Percentiles rank a stretch among this genome's conserved stretches.
These are phyloP conservation scores for Chascanopsetta lugubris DNA, from an alignment of 2,113 vertebrate genomes.

Conservation along the genomic window DNA sequence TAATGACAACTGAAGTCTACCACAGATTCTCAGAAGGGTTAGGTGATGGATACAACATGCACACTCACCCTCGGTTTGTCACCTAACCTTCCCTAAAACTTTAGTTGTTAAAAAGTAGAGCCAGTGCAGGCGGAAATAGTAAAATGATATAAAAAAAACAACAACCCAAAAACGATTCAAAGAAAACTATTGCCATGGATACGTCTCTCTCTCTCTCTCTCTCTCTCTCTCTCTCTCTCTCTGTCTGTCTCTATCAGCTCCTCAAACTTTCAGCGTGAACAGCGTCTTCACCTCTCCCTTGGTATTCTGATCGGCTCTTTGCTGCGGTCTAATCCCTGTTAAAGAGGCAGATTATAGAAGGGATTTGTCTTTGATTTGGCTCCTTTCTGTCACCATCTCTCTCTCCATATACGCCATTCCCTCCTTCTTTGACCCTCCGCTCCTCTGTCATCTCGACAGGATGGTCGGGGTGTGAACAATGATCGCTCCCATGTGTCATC, in stretches of 20 bases:
- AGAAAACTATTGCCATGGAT: background rate
- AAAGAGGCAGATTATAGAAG: slow-evolving; percentile 76
- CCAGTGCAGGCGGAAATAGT: background rate
- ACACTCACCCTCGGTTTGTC: too few species aligned
- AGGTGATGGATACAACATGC: too few species aligned
- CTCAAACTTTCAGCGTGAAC: slow-evolving; percentile 69
- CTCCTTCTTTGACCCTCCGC: slow-evolving; percentile 43
- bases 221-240: slow-evolving; percentile 34
- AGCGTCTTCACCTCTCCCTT: slow-evolving; percentile 68
- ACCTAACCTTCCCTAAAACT: too few species aligned
- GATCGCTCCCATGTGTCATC: slow-evolving; percentile 65
- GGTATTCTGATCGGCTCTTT: slow-evolving; percentile 71
- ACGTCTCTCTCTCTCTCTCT: slow-evolving; percentile 25
- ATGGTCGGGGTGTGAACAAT: slow-evolving; percentile 64
- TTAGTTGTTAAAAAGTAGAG: slow-evolving; percentile 9
- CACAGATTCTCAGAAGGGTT: too few species aligned
- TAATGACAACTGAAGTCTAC: too few species aligned
- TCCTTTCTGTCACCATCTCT: slow-evolving; percentile 68
- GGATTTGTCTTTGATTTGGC: slow-evolving; percentile 77
- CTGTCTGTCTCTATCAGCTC: slow-evolving; percentile 42
- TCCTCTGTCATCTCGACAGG: slow-evolving; percentile 61
- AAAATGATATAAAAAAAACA: slow-evolving; percentile 1
- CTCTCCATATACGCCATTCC: slow-evolving; percentile 41
- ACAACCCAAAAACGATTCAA: too few species aligned
- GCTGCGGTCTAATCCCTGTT: slow-evolving; percentile 74